phyloP scores from a whole-genome alignment of 2,888 invertebrate genomes.

The Drosophila yooni region DNA sequence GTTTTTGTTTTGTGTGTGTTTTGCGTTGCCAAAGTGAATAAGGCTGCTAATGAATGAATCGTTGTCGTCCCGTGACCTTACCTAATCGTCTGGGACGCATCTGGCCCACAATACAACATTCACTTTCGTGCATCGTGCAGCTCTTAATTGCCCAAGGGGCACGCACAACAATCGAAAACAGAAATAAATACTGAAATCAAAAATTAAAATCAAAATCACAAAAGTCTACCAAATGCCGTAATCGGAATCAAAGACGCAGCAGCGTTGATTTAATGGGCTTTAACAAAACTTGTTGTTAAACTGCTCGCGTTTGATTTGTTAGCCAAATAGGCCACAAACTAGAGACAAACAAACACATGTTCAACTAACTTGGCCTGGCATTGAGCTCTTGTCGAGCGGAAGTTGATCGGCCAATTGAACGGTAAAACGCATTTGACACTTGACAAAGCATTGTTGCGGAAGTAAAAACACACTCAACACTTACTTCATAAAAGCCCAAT shows the following conservation, averaged over 20 bases:
- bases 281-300: slow-evolving; percentile 67
- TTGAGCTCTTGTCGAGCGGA: slow-evolving; percentile 59
- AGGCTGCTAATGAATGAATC: slow-evolving; percentile 33
- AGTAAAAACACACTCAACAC: slow-evolving; percentile 27
- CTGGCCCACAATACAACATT: slow-evolving; percentile 55
- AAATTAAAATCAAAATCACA: slow-evolving; percentile 29
- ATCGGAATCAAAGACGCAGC: slow-evolving; percentile 45
- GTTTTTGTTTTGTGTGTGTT: slow-evolving; percentile 13
- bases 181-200: not conserved
- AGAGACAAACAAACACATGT: slow-evolving; percentile 17
- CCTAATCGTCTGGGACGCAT: slow-evolving; percentile 38
- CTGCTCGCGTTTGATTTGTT: slow-evolving; percentile 66
- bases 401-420: slow-evolving; percentile 54
- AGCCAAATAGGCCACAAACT: slow-evolving; percentile 42
- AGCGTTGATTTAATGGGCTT: slow-evolving; percentile 37
- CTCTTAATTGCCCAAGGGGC: slow-evolving; percentile 75
- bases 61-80: slow-evolving; percentile 41
- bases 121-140: slow-evolving; percentile 73
- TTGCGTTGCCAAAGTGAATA: slow-evolving; percentile 12
- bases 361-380: slow-evolving; percentile 36
- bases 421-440: slow-evolving; percentile 57
- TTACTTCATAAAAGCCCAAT: slow-evolving; percentile 46
- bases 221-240: slow-evolving; percentile 67
- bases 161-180: slow-evolving; percentile 26
- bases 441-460: slow-evolving; percentile 44